Evolutionary conservation across 2,797 vertebrate genomes (phyloP).

Genomic region (Esox lucius): DNA sequence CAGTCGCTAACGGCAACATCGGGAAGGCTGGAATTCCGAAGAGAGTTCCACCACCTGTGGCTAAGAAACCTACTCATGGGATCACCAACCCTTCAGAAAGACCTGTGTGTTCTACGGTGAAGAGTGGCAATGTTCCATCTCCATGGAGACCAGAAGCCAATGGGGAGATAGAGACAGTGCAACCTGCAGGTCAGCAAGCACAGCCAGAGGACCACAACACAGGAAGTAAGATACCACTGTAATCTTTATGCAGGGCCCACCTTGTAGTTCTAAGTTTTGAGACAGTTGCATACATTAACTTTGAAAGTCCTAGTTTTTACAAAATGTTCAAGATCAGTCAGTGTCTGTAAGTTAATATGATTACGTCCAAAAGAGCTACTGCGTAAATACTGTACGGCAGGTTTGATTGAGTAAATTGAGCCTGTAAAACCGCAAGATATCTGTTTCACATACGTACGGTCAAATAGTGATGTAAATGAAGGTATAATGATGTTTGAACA

Average conservation of each 20-base stretch:
- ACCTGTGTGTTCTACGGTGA: conserved; percentile 31
- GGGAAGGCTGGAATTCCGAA: conserved; percentile 62
- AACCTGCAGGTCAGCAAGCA: conserved; percentile 59
- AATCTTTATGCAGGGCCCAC: too few species aligned
- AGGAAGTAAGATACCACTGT: conserved; percentile 61
- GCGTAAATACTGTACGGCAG: too few species aligned
- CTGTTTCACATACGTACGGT: too few species aligned
- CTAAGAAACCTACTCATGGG: conserved; percentile 83
- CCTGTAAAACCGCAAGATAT: too few species aligned
- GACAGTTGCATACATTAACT: too few species aligned
- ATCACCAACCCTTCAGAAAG: conserved; percentile 51
- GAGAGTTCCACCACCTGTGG: conserved; percentile 90
- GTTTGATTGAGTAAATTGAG: not conserved
- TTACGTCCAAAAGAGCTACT: too few species aligned
- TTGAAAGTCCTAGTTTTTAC: too few species aligned
- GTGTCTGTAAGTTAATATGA: too few species aligned
- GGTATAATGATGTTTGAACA: too few species aligned
- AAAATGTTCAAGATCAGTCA: too few species aligned
- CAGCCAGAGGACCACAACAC: conserved; percentile 51
- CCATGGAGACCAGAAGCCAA: conserved; percentile 64
- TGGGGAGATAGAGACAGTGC: conserved; percentile 39
- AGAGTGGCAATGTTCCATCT: conserved; percentile 20
- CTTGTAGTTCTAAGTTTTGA: too few species aligned
- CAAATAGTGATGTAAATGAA: too few species aligned
- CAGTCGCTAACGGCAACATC: conserved; percentile 53